Base-by-base conservation (phyloP, 2,888 invertebrate species). In the Dynastes tityus region DNA sequence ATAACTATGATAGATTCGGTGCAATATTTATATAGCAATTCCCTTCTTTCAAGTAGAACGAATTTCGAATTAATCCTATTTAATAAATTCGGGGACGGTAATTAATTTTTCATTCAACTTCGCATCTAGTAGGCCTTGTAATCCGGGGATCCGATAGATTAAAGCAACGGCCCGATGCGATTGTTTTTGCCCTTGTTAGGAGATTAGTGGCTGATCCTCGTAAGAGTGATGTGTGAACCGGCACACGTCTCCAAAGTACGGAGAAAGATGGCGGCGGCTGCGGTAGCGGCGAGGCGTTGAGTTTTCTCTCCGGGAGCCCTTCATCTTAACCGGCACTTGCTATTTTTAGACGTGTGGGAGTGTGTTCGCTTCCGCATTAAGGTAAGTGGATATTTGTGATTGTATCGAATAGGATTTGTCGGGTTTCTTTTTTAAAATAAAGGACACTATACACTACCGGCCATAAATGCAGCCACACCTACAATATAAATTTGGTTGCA, bases 121-220 rank as follows among this genome's bases (percentile, higher is more conserved):
- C 76, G 76, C 79, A 80, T 79, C 78, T 80, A 81, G 81, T 80
- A 81, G 80, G 80, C 80, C 78, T 77, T 79, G 81, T 82, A 82
- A 83, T 81, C 82, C 80, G 80, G 79, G 79, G 82, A 78, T 83
- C 81, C 80, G 79, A 80, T 83, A 83, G 84, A 82, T 84, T 84
- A 83, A 82, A 81, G 83, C 81, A 82, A 82, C 83, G 81, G 82
- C 80, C 82, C 83, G 83, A 80, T 86, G 81, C 85, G 85, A 87
- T 88, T 88, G 88, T 88, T 88, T 88, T 87, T 87, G 86, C 87
- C 88, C 87, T 88, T 87, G 88, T 87, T 88, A 87, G 85, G 83
- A 87, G 88, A 88, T 89, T 89, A 89, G 86, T 84, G 85, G 85
- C 86, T 85, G 86, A 87, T 87, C 88, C 87, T 87, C 81, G 83